Evolutionary conservation across 1,140 invertebrate species (phyloP).

Genomic region (Panulirus ornatus): DNA sequence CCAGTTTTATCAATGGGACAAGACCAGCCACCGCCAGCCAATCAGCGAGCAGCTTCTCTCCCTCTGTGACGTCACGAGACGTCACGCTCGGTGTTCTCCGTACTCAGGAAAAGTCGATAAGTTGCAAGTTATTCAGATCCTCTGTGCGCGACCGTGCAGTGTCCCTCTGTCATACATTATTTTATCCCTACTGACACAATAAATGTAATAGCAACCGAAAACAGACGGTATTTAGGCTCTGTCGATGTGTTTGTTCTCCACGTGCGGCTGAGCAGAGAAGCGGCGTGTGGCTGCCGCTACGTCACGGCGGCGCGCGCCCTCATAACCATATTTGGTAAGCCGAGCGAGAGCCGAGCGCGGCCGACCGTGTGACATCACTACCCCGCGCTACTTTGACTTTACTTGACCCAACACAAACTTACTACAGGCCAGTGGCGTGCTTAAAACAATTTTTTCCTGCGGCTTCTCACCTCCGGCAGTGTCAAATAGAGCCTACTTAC

Average conservation of each 20-base stretch:
- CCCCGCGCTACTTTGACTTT: conserved; percentile 6
- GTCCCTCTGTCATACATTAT: neutral
- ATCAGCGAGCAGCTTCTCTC: conserved; percentile 53
- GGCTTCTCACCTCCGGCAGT: neutral
- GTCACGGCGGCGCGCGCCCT: conserved; percentile 68
- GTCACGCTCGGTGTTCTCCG: conserved; percentile 56
- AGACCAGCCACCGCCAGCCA: conserved; percentile 30
- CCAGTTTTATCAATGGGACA: conserved; percentile 71
- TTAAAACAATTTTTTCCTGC: neutral
- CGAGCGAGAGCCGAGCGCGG: conserved; percentile 65
- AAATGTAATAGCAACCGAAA: neutral
- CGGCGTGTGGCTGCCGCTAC: conserved; percentile 46
- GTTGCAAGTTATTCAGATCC: conserved; percentile 60
- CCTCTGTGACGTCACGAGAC: conserved; percentile 53
- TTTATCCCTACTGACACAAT: neutral
- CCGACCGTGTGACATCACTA: conserved; percentile 63
- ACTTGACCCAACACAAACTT: neutral
- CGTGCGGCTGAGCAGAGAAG: conserved; percentile 19
- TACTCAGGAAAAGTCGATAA: conserved; percentile 67
- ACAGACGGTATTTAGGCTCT: neutral
- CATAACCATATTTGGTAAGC: conserved; percentile 75
- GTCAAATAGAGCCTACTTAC: conserved; percentile 27
- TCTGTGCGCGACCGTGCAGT: conserved; percentile 10
- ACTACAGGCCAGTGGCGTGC: neutral
- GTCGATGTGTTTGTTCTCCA: conserved; percentile 21